Evolutionary conservation across 2,888 invertebrate genomes (phyloP), one percentile per base, ranked within the genome.

Genomic region (Melanostoma mellinum): DNA sequence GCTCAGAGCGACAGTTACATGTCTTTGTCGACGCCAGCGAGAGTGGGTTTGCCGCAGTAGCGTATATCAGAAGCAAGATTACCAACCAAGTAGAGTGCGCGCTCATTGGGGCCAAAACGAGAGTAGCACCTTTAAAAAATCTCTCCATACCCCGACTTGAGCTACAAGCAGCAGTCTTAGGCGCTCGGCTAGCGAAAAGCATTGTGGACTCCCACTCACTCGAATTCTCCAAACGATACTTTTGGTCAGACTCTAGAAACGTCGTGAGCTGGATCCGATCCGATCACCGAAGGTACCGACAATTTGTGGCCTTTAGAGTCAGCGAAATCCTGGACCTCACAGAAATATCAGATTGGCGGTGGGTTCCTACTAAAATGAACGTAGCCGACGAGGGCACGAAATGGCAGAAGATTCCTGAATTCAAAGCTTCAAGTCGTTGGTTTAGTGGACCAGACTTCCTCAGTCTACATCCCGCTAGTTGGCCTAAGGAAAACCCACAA

Each of bases 231-330:
- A 20, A 56, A 2, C 4, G 40, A 8, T 40, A 58, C 5, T 86
- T 86, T 42, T 88, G 86, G 86, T 76, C 86, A 3, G 87, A 88
- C 53, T 87, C 86, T 2, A 85, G 52, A 60, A 86, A 80, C 10
- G 86, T 87, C 33, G 50, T 87, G 32, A 71, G 60, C 40, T 87
- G 87, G 87, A 55, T 87, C 30, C 65, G 79, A 60, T 20, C 20
- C 20, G 20, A 20, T 20, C 20, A 20, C 20, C 20, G 20, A 20
- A 20, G 20, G 20, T 20, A 20, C 20, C 20, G 20, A 20, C 20
- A 20, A 20, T 20, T 20, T 20, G 20, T 20, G 20, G 20, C 20
- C 20, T 20, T 20, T 20, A 20, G 20, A 20, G 20, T 20, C 20
- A 20, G 20, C 20, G 20, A 20, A 1, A 20, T 20, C 20, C 20